These are phyloP conservation scores for Proctacanthus coquilletti DNA, from an alignment of 1,140 invertebrate genomes.

Conservation along the genomic window DNA sequence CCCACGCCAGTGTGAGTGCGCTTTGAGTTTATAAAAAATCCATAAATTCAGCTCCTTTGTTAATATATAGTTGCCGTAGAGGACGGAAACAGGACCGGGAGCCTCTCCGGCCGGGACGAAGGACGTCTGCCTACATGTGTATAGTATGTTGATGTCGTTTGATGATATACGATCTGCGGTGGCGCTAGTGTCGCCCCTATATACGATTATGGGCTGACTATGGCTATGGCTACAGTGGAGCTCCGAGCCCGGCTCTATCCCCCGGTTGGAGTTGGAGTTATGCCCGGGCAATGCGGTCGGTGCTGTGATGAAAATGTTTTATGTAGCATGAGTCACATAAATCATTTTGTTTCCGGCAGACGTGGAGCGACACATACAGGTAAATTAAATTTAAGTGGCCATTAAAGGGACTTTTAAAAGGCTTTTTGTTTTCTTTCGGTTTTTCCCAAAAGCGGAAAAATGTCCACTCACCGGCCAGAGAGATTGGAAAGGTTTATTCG, in stretches of 20 bases:
- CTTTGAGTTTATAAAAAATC: background rate
- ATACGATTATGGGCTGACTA: too few species aligned
- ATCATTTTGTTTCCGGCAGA: constrained; percentile 1
- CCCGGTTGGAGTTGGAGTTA: too few species aligned
- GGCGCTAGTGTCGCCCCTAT: too few species aligned
- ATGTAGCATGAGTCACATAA: background rate
- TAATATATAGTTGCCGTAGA: background rate
- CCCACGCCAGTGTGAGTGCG: background rate
- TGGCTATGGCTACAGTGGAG: too few species aligned
- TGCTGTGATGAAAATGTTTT: background rate
- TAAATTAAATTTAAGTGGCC: background rate
- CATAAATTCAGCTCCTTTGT: background rate
- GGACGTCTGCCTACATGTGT: background rate
- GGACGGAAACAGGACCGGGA: background rate
- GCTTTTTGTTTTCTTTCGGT: too few species aligned
- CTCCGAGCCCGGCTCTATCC: too few species aligned
- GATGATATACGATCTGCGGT: background rate
- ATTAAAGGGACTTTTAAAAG: background rate
- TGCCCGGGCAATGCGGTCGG: background rate
- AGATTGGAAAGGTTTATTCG: background rate
- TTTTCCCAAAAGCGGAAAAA: background rate
- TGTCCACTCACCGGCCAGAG: background rate
- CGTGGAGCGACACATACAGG: background rate
- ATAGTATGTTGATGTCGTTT: background rate
- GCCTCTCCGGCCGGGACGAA: too few species aligned